Evolutionary conservation across 30 jellyfish, hydroid and myxozoan species (phyloP).

Genomic region (Chrysaora quinquecirrha): DNA sequence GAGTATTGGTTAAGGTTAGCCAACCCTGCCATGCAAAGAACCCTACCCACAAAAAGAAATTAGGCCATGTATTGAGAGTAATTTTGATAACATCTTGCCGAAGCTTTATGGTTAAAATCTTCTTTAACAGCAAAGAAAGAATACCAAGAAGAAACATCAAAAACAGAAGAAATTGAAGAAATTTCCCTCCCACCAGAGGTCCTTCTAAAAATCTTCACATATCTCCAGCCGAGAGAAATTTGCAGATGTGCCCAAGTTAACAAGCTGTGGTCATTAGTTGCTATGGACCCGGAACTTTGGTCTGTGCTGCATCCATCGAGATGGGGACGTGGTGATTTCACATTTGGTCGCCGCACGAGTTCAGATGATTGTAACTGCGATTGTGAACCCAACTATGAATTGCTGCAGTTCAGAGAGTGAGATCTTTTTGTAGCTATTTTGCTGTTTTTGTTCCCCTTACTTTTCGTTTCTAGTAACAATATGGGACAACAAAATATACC

Average conservation of each 20-base stretch:
- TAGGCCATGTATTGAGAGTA: too few relatives aligned
- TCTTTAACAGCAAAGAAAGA: too few relatives aligned
- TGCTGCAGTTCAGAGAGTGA: constrained; percentile 84
- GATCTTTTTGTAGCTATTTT: too few relatives aligned
- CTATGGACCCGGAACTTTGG: constrained; percentile 75
- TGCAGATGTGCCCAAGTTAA: constrained; percentile 90
- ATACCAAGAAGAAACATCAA: too few relatives aligned
- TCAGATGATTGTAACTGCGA: constrained; percentile 93
- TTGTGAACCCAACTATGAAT: constrained; percentile 84
- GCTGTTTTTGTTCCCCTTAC: too few relatives aligned
- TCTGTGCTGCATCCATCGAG: constrained; percentile 75
- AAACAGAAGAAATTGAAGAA: constrained; percentile 16
- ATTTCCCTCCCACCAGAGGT: constrained; percentile 71
- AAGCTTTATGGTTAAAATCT: too few relatives aligned
- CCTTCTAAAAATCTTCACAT: constrained; percentile 60
- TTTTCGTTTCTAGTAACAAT: too few relatives aligned
- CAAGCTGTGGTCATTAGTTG: constrained; percentile 50
- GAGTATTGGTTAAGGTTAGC: too few relatives aligned
- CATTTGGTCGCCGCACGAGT: constrained; percentile 58
- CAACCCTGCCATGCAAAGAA: too few relatives aligned
- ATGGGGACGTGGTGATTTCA: constrained; percentile 93
- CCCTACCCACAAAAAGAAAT: too few relatives aligned
- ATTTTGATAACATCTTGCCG: too few relatives aligned
- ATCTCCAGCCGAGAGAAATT: constrained; percentile 85
- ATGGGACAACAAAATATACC: too few relatives aligned